These are phyloP conservation scores for Lineus longissimus DNA, from an alignment of 1,140 invertebrate genomes.

Conservation along the genomic window DNA sequence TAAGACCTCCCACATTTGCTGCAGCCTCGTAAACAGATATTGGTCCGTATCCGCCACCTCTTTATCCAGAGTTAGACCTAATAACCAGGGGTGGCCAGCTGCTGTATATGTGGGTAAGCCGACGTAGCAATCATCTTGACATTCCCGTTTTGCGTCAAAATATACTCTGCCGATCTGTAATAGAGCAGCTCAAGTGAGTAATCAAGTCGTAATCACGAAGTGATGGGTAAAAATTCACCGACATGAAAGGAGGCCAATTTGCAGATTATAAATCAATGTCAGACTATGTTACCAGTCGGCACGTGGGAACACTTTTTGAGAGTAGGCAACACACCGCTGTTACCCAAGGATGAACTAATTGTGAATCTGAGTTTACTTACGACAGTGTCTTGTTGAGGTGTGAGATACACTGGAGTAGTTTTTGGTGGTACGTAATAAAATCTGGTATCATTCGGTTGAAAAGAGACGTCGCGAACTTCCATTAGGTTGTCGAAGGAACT, in stretches of 20 bases:
- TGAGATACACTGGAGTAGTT: constrained; percentile 33
- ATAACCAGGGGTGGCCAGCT: constrained; percentile 67
- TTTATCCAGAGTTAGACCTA: constrained; percentile 62
- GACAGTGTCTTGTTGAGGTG: constrained; percentile 40
- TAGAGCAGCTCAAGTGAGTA: neutral
- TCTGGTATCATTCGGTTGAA: constrained; percentile 46
- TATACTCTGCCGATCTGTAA: constrained; percentile 59
- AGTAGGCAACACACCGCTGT: too few species aligned
- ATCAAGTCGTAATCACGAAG: too few species aligned
- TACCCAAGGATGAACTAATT: neutral
- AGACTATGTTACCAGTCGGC: too few species aligned
- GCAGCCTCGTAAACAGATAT: constrained; percentile 53
- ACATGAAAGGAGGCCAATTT: too few species aligned
- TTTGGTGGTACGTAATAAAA: constrained; percentile 46
- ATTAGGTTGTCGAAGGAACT: constrained; percentile 72
- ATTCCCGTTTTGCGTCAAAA: constrained; percentile 69
- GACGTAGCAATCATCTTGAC: constrained; percentile 72
- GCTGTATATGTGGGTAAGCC: constrained; percentile 61
- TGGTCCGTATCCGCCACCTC: constrained; percentile 57
- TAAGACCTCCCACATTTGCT: constrained; percentile 49
- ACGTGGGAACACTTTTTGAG: too few species aligned
- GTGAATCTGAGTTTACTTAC: constrained; percentile 27
- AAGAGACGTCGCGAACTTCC: constrained; percentile 53
- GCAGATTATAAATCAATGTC: too few species aligned
- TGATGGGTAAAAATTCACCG: too few species aligned